Conservation (phyloP, 2,113 vertebrate genomes). For the Amblyornis subalaris region DNA sequence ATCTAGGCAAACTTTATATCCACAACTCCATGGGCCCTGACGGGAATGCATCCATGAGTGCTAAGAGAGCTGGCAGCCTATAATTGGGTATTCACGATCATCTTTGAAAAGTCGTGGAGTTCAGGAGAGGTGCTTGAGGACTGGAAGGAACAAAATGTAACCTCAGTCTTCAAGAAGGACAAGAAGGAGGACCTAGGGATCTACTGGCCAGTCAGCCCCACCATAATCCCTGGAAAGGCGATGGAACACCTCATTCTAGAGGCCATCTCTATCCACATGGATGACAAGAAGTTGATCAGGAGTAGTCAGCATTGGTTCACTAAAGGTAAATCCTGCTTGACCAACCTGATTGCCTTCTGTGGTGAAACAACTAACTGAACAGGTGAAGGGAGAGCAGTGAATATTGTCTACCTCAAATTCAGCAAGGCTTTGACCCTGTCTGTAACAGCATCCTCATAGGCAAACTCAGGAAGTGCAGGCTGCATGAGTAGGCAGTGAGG, state of each 20-base stretch:
- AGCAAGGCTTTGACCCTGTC: neutral
- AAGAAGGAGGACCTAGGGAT: neutral
- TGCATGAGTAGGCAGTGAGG: neutral
- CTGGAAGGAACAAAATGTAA: neutral
- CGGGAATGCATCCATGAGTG: rapidly evolving
- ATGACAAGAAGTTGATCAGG: neutral
- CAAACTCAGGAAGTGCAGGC: neutral
- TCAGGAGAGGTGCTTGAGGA: neutral
- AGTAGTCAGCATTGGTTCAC: neutral
- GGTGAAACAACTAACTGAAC: neutral
- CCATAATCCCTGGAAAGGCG: neutral
- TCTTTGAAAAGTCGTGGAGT: neutral
- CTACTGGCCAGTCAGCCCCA: neutral
- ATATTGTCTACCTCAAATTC: rapidly evolving
- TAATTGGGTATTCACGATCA: neutral
- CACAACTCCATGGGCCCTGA: neutral
- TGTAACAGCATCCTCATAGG: too few species aligned
- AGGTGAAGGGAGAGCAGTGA: neutral
- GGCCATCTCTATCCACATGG: too few species aligned
- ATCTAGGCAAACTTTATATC: neutral
- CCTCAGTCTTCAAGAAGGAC: neutral
- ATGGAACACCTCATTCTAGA: neutral
- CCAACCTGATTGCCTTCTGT: neutral
- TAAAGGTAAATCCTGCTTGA: neutral
- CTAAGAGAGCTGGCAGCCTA: neutral